A percentile compares a stretch with the other conserved stretches of the same genome.
phyloP scores from a whole-genome alignment of 1,140 invertebrate genomes.

The Meloidogyne exigua region DNA sequence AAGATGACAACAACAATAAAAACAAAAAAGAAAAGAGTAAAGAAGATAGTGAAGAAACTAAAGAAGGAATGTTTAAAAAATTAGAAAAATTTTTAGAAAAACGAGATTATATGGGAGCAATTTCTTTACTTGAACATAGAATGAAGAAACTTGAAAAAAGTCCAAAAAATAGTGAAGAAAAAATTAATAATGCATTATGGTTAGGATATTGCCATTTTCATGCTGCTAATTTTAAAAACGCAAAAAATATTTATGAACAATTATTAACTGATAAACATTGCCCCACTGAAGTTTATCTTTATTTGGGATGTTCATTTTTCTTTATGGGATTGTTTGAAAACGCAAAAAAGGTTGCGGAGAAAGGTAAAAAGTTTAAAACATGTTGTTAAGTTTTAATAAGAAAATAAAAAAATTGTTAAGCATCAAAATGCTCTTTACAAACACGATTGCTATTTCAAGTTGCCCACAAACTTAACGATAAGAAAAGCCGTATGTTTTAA shows the following conservation, averaged over 20 bases:
- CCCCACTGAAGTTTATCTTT: slow-evolving; percentile 70
- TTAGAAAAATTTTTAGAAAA: slow-evolving; percentile 85
- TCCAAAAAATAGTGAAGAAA: slow-evolving; percentile 7
- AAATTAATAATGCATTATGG: slow-evolving; percentile 72
- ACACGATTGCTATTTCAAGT: slow-evolving; percentile 79
- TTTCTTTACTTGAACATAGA: slow-evolving; percentile 80
- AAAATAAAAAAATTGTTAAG: slow-evolving; percentile 22
- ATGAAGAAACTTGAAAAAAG: not conserved
- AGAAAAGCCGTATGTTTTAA: slow-evolving; percentile 75
- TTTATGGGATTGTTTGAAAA: slow-evolving; percentile 82
- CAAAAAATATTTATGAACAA: slow-evolving; percentile 67
- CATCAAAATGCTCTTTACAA: slow-evolving; percentile 49
- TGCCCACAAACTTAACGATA: slow-evolving; percentile 85
- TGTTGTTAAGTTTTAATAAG: not conserved
- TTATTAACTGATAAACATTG: slow-evolving; percentile 41
- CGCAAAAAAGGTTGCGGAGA: slow-evolving; percentile 67
- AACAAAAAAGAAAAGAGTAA: slow-evolving; percentile 30
- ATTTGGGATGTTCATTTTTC: slow-evolving; percentile 90
- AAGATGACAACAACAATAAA: slow-evolving; percentile 9
- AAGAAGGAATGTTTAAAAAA: slow-evolving; percentile 64
- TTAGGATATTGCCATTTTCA: slow-evolving; percentile 91
- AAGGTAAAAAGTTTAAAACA: slow-evolving; percentile 49
- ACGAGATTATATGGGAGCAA: slow-evolving; percentile 87
- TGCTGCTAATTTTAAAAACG: slow-evolving; percentile 84
- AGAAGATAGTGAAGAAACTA: slow-evolving; percentile 17